Conservation (phyloP, 2,113 vertebrate genomes). For the Ammodytes marinus region DNA sequence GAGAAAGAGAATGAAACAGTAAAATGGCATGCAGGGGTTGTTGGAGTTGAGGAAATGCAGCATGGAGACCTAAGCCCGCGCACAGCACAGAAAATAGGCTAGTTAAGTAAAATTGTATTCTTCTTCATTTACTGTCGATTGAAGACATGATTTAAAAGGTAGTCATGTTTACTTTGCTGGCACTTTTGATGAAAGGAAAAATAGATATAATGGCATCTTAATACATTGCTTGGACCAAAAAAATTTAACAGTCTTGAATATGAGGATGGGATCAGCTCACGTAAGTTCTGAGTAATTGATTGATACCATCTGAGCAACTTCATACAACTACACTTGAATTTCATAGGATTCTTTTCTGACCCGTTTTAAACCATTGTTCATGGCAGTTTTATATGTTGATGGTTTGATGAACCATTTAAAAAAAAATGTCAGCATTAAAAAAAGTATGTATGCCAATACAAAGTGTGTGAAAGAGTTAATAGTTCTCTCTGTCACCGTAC, state of each 20-base stretch:
- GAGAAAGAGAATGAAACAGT: neutral
- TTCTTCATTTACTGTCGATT: neutral
- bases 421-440: neutral
- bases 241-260: too few relatives aligned
- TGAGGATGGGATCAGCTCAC: too few relatives aligned
- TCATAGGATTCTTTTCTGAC: too few relatives aligned
- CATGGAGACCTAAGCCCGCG: neutral
- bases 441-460: neutral
- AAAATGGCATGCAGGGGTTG: neutral
- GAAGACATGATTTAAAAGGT: neutral
- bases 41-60: neutral
- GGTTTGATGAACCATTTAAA: too few relatives aligned
- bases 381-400: too few relatives aligned
- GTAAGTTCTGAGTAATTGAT: too few relatives aligned
- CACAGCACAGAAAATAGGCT: neutral
- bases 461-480: neutral
- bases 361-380: too few relatives aligned
- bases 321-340: too few relatives aligned
- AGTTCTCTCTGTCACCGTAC: neutral
- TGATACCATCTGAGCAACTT: too few relatives aligned
- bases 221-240: too few relatives aligned
- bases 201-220: too few relatives aligned
- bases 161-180: neutral
- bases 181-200: too few relatives aligned
- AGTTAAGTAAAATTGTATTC: neutral